Evolutionary conservation across 64 coral and sea anemone species (phyloP), one percentile per base, ranked within the genome.

Genomic region (Stichodactyla helianthus): DNA sequence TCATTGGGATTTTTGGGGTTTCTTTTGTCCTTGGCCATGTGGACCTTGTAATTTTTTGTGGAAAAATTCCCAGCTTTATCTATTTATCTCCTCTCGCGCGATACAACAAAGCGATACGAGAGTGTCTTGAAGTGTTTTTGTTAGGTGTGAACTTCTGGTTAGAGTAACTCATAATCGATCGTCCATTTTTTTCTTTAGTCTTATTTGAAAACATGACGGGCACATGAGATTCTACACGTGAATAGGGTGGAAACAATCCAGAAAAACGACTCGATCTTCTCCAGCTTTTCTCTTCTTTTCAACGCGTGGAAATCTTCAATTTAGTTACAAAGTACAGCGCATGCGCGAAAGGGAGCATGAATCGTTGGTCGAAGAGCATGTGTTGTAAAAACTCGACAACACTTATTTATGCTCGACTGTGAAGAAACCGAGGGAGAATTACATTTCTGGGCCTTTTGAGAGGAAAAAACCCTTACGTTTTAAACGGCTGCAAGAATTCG

Each of bases 1-100:
- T 20, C 19, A 57, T 53, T 51, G 79, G 35, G 79, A 16, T 50
- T 82, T 53, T 15, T 51, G 79, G 14, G 35, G 35, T 44, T 51
- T 82, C 79, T 52, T 82, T 82, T 82, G 79, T 82, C 54, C 54
- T 54, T 54, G 54, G 79, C 79, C 79, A 82, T 82, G 79, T 82
- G 79, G 79, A 16, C 35, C 12, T 82, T 35, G 51, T 22, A 82
- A 27, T 82, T 82, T 82, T 74, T 27, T 74, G 68, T 74, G 25
- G 68, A 74, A 74, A 74, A 27, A 28, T 74, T 74, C 68, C 68
- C 68, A 74, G 7, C 68, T 74, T 74, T 74, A 74, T 74, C 68
- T 74, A 10, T 74, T 31, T n/a, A 74, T 74, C 68, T 74, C 10
- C 26, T 31, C 68, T 74, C 68, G 68, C 68, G 68, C 68, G 26